A percentile compares a stretch with the other conserved stretches of the same genome.
Evolutionary conservation across 2,888 invertebrate genomes (phyloP).

Genomic region (Caenorhabditis drosophilae): DNA sequence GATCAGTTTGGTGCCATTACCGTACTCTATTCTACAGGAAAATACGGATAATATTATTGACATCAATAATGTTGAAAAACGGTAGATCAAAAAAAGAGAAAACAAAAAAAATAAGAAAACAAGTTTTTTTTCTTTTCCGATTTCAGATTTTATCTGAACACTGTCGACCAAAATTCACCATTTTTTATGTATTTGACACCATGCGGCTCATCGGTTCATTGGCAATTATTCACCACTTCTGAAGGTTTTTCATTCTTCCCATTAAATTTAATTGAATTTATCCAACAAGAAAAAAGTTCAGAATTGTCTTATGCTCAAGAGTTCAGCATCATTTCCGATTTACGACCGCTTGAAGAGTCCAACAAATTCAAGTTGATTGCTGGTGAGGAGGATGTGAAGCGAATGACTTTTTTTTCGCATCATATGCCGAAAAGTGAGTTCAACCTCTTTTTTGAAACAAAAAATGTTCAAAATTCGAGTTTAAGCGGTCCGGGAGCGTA

Average conservation of each 20-base stretch:
- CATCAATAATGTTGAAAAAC: conserved; percentile 16
- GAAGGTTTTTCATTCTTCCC: conserved; percentile 11
- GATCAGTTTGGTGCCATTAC: neutral
- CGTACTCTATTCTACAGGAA: conserved; percentile 19
- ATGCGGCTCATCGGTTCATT: conserved; percentile 56
- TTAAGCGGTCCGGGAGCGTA: no score
- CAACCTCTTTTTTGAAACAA: no score
- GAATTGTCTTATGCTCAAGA: conserved; percentile 16
- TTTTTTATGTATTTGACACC: conserved; percentile 54
- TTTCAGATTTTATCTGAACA: conserved; percentile 13
- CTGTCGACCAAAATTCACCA: conserved; percentile 16
- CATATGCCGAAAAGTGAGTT: conserved; percentile 26
- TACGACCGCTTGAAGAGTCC: conserved; percentile 15
- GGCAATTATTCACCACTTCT: conserved; percentile 46
- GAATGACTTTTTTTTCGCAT: conserved; percentile 57
- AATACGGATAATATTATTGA: conserved; percentile 18
- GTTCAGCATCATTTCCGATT: conserved; percentile 12
- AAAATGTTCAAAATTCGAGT: no score
- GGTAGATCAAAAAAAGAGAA: conserved; percentile 1
- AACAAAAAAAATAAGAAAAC: no score
- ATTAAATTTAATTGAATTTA: no score
- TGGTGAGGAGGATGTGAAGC: conserved; percentile 53
- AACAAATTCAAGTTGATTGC: conserved; percentile 43
- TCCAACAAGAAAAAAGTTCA: conserved; percentile 7
- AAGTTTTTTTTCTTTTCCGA: no score